phyloP scores from a whole-genome alignment of 1,140 invertebrate genomes.

The Drosophila fuyamai region DNA sequence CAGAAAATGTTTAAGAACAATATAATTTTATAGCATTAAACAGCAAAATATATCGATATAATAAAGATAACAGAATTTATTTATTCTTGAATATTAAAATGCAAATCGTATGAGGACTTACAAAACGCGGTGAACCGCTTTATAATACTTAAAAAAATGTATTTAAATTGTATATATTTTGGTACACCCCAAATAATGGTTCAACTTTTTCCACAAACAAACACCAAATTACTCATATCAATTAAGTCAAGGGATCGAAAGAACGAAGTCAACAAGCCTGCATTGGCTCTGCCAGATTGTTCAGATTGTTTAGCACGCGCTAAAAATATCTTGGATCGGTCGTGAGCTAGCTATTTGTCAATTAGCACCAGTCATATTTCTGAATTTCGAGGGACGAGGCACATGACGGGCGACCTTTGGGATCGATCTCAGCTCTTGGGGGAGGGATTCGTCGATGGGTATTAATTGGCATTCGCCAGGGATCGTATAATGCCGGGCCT shows the following conservation, averaged over 20 bases:
- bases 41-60: not conserved
- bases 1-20: too few species aligned
- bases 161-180: slow-evolving; percentile 11
- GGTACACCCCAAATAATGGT: slow-evolving; percentile 3
- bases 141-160: slow-evolving; percentile 32
- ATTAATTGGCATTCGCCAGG: slow-evolving; percentile 55
- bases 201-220: slow-evolving; percentile 4
- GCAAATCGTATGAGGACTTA: slow-evolving; percentile 20
- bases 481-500: slow-evolving; percentile 42
- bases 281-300: slow-evolving; percentile 45
- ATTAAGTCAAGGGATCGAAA: slow-evolving; percentile 29
- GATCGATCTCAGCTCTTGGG: slow-evolving; percentile 19
- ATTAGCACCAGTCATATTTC: slow-evolving; percentile 42
- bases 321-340: slow-evolving; percentile 42
- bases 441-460: slow-evolving; percentile 47
- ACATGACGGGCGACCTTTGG: slow-evolving; percentile 49
- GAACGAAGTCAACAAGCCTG: slow-evolving; percentile 38
- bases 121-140: slow-evolving; percentile 10
- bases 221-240: slow-evolving; percentile 42
- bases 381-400: slow-evolving; percentile 39
- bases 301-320: slow-evolving; percentile 49
- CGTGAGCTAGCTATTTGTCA: slow-evolving; percentile 50
- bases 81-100: slow-evolving; percentile 24
- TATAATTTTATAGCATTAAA: not conserved
- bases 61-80: not conserved